These are phyloP conservation scores for Eledone cirrhosa DNA, from an alignment of 2,888 invertebrate genomes.

Conservation along the genomic window DNA sequence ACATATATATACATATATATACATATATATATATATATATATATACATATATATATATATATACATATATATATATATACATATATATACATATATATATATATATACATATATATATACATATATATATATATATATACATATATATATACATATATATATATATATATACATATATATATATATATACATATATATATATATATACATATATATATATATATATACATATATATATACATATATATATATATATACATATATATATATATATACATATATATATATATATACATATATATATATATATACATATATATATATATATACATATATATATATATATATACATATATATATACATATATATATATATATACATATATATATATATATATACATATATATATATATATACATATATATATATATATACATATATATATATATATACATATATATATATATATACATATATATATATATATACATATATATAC, in stretches of 20 bases:
- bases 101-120: neutral
- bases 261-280: neutral
- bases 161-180: conserved; percentile 16
- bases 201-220: neutral
- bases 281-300: neutral
- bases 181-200: conserved; percentile 15
- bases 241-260: neutral
- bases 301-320: conserved; percentile 4
- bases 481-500: conserved; percentile 13
- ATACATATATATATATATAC: neutral
- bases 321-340: neutral
- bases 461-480: neutral
- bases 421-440: conserved; percentile 2
- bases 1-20: neutral
- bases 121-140: neutral
- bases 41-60: neutral
- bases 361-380: neutral
- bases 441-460: neutral
- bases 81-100: neutral
- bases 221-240: conserved; percentile 10
- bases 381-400: conserved; percentile 18
- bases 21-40: neutral
- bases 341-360: conserved; percentile 16
- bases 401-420: neutral
- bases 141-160: neutral